Evolutionary conservation across 2,797 vertebrate species (phyloP).

Genomic region (Bufotes viridis): DNA sequence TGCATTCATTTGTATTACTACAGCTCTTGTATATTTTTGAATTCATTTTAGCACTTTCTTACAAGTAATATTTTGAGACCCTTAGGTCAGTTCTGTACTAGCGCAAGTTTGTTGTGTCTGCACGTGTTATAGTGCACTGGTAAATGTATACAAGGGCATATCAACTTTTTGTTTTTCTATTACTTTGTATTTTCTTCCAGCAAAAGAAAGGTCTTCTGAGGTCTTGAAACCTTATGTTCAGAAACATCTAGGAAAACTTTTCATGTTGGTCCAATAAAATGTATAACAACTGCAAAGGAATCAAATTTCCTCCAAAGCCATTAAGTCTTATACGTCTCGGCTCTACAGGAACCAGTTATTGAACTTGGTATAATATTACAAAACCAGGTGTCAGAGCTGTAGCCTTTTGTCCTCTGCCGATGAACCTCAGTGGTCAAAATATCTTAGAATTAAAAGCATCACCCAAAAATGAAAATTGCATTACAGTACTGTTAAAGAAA

Average conservation of each 20-base stretch:
- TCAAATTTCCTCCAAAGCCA: constrained; percentile 60
- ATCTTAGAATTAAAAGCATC: not conserved
- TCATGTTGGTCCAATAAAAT: constrained; percentile 62
- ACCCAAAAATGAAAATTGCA: not conserved
- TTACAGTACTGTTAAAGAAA: not conserved
- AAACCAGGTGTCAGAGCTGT: constrained; percentile 57
- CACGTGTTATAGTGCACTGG: not conserved
- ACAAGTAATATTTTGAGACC: no score
- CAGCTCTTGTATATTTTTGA: no score
- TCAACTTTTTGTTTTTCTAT: constrained; percentile 32
- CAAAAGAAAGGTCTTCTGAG: constrained; percentile 55
- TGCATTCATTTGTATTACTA: no score
- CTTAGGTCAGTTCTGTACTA: no score
- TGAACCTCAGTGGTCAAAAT: constrained; percentile 30
- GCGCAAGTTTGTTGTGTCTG: no score
- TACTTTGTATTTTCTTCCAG: constrained; percentile 15
- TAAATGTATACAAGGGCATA: no score
- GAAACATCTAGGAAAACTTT: constrained; percentile 60
- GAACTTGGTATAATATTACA: constrained; percentile 55
- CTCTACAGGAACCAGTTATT: constrained; percentile 57
- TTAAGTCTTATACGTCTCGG: constrained; percentile 52
- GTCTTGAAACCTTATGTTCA: constrained; percentile 58
- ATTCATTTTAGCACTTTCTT: no score
- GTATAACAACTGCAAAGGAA: constrained; percentile 60
- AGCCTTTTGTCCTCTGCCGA: constrained; percentile 27